A percentile compares a stretch with the other conserved stretches of the same genome.
phyloP scores from a whole-genome alignment of 2,888 invertebrate species.

The Latheticus oryzae region DNA sequence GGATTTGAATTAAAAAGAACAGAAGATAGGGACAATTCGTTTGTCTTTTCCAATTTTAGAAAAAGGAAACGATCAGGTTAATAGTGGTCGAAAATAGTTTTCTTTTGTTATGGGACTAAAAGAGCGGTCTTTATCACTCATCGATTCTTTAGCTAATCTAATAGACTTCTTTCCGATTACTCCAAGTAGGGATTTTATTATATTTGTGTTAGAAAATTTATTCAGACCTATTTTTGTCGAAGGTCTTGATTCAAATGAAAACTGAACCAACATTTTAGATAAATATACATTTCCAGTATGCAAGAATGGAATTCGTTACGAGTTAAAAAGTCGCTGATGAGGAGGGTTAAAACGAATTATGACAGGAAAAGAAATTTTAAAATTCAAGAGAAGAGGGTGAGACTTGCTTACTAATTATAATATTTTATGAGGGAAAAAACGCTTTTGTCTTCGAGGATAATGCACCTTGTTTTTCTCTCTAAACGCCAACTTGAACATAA shows the following conservation, averaged over 20 bases:
- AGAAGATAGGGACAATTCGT: neutral
- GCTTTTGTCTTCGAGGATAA: constrained; percentile 15
- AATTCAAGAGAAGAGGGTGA: constrained; percentile 21
- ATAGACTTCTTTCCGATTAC: constrained; percentile 18
- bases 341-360: constrained; percentile 24
- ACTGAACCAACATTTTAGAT: neutral
- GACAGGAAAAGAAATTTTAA: constrained; percentile 26
- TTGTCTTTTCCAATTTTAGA: neutral
- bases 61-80: constrained; percentile 12
- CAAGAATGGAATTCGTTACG: too few species aligned
- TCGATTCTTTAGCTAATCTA: constrained; percentile 14
- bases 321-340: too few species aligned
- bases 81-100: constrained; percentile 17
- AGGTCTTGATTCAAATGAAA: too few species aligned
- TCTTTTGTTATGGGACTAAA: constrained; percentile 8
- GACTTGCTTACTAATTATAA: constrained; percentile 22
- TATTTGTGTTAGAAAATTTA: too few species aligned
- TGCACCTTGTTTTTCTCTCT: constrained; percentile 9
- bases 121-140: constrained; percentile 14
- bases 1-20: constrained; percentile 17
- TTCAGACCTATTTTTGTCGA: too few species aligned
- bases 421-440: constrained; percentile 19
- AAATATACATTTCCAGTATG: constrained; percentile 5
- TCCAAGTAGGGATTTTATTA: constrained; percentile 20
- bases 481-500: too few species aligned